A percentile compares a stretch with the other conserved stretches of the same genome.
Evolutionary conservation across 2,113 vertebrate species (phyloP).

Genomic region (Caracal caracal): DNA sequence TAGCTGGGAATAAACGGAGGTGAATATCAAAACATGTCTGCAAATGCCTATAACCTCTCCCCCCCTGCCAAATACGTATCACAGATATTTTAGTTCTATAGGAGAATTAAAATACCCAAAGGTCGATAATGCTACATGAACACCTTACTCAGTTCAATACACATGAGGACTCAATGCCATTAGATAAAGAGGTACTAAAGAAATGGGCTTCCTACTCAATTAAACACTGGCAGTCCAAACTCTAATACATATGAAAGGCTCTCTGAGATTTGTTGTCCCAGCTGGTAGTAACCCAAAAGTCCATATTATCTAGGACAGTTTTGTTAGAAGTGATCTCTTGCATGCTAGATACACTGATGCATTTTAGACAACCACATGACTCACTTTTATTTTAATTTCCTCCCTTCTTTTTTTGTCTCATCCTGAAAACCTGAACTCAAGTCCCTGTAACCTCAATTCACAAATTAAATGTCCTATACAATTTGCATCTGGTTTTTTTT

Average conservation of each 20-base stretch:
- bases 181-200: neutral
- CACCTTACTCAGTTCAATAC: neutral
- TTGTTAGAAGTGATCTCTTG: conserved; percentile 32
- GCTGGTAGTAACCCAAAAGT: neutral
- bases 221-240: neutral
- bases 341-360: neutral
- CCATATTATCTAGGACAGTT: neutral
- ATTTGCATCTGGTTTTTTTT: neutral
- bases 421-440: neutral
- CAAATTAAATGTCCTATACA: neutral
- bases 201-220: neutral
- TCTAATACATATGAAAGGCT: neutral
- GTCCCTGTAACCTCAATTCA: neutral
- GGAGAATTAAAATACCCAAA: neutral
- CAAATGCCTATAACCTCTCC: neutral
- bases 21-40: neutral
- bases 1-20: neutral
- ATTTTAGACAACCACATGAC: neutral
- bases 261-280: neutral
- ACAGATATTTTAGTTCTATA: neutral
- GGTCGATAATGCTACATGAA: neutral
- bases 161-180: neutral
- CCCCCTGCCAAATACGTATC: neutral
- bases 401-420: neutral
- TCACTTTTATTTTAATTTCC: neutral